phyloP scores from a whole-genome alignment of 1,140 invertebrate species.

The Nymphalis io region DNA sequence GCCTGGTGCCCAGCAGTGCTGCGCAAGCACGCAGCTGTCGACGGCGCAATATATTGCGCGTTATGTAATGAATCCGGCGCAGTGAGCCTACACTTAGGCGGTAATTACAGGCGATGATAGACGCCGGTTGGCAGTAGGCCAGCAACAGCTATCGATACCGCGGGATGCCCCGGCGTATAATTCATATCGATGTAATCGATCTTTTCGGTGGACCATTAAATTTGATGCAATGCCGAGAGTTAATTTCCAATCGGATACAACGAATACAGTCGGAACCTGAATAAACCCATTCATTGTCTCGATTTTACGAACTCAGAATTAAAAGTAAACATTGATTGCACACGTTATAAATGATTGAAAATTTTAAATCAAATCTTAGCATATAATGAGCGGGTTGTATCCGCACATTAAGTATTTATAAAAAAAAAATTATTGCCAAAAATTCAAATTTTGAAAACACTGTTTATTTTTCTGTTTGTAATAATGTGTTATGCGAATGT shows the following conservation, averaged over 20 bases:
- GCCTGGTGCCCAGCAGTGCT: slow-evolving; percentile 24
- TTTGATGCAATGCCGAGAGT: slow-evolving; percentile 40
- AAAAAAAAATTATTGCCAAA: too few relatives aligned
- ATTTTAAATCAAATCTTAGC: background rate
- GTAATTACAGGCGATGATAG: slow-evolving; percentile 43
- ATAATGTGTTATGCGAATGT: too few relatives aligned
- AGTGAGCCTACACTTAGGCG: slow-evolving; percentile 35
- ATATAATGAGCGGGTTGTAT: too few relatives aligned
- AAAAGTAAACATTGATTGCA: slow-evolving; percentile 1
- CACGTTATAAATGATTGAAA: background rate
- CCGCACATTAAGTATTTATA: too few relatives aligned
- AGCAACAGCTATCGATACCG: slow-evolving; percentile 38
- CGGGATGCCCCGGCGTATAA: slow-evolving; percentile 39
- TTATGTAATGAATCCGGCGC: slow-evolving; percentile 40
- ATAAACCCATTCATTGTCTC: slow-evolving; percentile 14
- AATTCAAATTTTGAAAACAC: too few relatives aligned
- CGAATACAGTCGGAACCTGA: slow-evolving; percentile 16
- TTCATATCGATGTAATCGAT: slow-evolving; percentile 47
- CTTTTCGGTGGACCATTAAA: slow-evolving; percentile 46
- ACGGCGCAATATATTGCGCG: slow-evolving; percentile 40
- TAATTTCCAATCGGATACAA: slow-evolving; percentile 39
- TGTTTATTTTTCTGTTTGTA: too few relatives aligned
- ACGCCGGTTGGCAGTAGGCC: slow-evolving; percentile 43
- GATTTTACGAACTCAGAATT: background rate
- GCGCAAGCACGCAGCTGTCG: slow-evolving; percentile 33